These are phyloP conservation scores for Poecilia latipinna DNA, from an alignment of 2,113 vertebrate species.

Conservation along the genomic window DNA sequence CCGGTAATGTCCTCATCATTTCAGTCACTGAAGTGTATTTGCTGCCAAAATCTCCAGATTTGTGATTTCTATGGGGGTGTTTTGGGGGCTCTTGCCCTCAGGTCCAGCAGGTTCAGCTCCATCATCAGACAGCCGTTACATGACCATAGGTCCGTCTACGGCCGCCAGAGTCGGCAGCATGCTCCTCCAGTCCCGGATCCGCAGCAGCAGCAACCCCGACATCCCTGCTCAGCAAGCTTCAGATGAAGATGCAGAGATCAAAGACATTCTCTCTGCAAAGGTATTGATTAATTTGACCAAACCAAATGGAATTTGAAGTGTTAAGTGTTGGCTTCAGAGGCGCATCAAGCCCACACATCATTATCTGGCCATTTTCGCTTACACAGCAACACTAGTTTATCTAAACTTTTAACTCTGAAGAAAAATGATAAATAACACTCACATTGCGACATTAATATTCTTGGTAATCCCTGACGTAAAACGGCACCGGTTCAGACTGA, in stretches of 20 bases:
- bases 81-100: conserved; percentile 17
- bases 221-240: conserved; percentile 80
- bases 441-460: not conserved
- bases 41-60: not conserved
- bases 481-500: not conserved
- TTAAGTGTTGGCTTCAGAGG: too few relatives aligned
- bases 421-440: not conserved
- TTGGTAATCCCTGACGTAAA: not conserved
- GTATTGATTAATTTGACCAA: conserved; percentile 65
- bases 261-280: conserved; percentile 85
- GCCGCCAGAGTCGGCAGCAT: conserved; percentile 85
- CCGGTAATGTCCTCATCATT: conserved; percentile 76
- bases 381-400: too few relatives aligned
- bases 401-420: too few relatives aligned
- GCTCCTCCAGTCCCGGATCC: conserved; percentile 87
- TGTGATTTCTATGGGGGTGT: not conserved
- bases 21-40: not conserved
- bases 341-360: too few relatives aligned
- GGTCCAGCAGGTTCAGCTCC: conserved; percentile 29
- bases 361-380: too few relatives aligned
- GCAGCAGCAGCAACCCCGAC: conserved; percentile 97
- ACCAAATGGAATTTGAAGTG: not conserved
- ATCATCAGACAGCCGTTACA: conserved; percentile 85
- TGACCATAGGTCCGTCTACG: conserved; percentile 89
- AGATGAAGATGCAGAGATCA: conserved; percentile 86